phyloP scores from a whole-genome alignment of 2,797 vertebrate genomes.

The Sebastes variabilis region DNA sequence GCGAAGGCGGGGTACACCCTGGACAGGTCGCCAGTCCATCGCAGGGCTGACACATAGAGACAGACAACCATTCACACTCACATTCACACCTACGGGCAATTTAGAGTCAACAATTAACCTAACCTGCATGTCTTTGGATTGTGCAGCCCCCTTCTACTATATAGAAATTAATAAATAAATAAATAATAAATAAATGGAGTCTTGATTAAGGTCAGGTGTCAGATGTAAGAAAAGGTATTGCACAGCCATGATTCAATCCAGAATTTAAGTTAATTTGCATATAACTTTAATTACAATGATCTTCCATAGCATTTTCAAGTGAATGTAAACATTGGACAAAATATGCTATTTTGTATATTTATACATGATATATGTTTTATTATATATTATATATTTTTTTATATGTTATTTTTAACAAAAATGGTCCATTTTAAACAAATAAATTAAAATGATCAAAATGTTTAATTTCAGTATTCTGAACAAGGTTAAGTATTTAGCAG shows the following conservation, averaged over 20 bases:
- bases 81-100: too few relatives aligned
- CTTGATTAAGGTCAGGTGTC: not conserved
- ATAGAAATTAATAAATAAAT: not conserved
- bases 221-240: not conserved
- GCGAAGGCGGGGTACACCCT: too few relatives aligned
- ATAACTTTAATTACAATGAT: not conserved
- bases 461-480: not conserved
- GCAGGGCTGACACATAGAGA: too few relatives aligned
- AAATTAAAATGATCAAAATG: not conserved
- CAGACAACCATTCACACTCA: too few relatives aligned
- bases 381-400: too few relatives aligned
- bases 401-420: too few relatives aligned
- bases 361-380: too few relatives aligned
- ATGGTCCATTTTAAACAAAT: not conserved
- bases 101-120: too few relatives aligned
- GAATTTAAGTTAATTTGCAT: not conserved
- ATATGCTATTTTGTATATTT: not conserved
- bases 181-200: not conserved
- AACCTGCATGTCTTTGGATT: too few relatives aligned
- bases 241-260: not conserved
- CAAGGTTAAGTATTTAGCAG: not conserved
- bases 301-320: not conserved
- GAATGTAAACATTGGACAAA: not conserved
- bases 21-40: too few relatives aligned
- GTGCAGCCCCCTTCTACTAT: not conserved